Evolutionary conservation across 1,140 invertebrate species (phyloP).

Genomic region (Portunus trituberculatus): DNA sequence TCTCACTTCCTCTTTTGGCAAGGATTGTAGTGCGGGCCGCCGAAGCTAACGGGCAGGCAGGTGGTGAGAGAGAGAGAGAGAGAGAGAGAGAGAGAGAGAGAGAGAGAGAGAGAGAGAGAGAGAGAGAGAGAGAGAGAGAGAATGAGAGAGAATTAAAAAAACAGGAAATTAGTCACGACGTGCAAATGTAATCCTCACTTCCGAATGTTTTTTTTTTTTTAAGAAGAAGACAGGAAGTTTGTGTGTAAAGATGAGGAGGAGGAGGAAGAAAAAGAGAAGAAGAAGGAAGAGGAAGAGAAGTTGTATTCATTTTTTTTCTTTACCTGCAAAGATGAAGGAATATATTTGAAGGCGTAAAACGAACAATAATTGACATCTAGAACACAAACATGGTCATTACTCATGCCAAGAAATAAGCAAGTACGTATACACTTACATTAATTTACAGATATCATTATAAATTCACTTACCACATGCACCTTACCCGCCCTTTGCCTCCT

Average conservation of each 20-base stretch:
- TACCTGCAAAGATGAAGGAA: too few relatives aligned
- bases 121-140: neutral
- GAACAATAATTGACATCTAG: too few relatives aligned
- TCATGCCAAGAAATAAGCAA: too few relatives aligned
- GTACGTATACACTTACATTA: too few relatives aligned
- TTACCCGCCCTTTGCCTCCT: too few relatives aligned
- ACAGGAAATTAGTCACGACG: neutral
- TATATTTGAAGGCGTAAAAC: too few relatives aligned
- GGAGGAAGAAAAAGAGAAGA: neutral
- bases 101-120: constrained; percentile 36
- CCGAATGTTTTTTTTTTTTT: neutral
- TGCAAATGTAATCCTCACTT: constrained; percentile 1
- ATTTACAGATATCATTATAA: too few relatives aligned
- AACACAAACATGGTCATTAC: too few relatives aligned
- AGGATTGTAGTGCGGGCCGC: neutral
- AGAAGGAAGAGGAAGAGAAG: neutral
- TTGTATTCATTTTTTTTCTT: neutral
- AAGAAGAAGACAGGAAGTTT: neutral
- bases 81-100: constrained; percentile 42
- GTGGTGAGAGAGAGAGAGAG: constrained; percentile 30
- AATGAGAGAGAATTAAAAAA: neutral
- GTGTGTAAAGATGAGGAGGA: neutral
- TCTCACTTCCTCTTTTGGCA: neutral
- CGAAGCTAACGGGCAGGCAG: neutral
- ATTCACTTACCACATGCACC: too few relatives aligned